Percentiles rank a stretch among this genome's conserved stretches.
Conservation (phyloP, 2,888 invertebrate genomes). For the Synanthedon formicaeformis region DNA sequence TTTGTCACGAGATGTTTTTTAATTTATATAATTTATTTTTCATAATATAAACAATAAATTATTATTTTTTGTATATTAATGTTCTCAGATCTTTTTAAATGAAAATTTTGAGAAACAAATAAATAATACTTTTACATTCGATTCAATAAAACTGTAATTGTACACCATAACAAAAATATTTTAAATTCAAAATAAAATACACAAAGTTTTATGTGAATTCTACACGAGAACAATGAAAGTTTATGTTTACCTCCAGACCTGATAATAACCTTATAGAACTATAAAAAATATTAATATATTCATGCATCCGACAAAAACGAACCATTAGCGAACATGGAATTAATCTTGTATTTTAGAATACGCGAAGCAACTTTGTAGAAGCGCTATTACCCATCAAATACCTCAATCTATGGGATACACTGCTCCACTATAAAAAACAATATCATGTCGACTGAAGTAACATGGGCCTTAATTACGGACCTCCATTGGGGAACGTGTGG, state of each 20-base stretch:
- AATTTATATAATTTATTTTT: too few relatives aligned
- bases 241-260: neutral
- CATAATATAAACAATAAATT: too few relatives aligned
- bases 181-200: too few relatives aligned
- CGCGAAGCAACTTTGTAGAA: slow-evolving; percentile 4
- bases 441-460: slow-evolving; percentile 50
- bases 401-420: slow-evolving; percentile 53
- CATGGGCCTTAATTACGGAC: slow-evolving; percentile 58
- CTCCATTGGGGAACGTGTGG: slow-evolving; percentile 7
- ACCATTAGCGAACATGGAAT: neutral
- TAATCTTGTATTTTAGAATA: neutral
- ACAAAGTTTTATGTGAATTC: too few relatives aligned
- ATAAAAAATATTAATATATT: neutral
- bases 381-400: slow-evolving; percentile 21
- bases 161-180: too few relatives aligned
- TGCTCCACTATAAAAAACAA: slow-evolving; percentile 63
- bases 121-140: too few relatives aligned
- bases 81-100: too few relatives aligned
- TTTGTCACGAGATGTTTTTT: too few relatives aligned
- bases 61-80: too few relatives aligned
- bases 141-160: too few relatives aligned
- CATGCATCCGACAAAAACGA: neutral
- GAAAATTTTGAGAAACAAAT: too few relatives aligned
- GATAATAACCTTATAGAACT: neutral
- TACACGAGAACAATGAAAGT: too few relatives aligned